phyloP scores from a whole-genome alignment of 2,797 vertebrate species.

The Coluber constrictor region DNA sequence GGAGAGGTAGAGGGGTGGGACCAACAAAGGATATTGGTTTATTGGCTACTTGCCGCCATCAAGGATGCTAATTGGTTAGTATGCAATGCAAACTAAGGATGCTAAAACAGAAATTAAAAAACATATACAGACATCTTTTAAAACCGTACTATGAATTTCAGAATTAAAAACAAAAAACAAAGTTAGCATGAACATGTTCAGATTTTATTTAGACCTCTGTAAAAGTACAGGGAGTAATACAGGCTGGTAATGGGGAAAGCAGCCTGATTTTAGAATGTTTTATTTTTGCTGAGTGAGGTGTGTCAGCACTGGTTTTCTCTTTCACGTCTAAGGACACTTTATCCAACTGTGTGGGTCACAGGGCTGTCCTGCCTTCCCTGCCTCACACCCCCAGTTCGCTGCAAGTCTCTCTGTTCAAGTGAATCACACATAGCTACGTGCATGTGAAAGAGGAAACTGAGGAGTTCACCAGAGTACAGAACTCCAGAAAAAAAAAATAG shows the following conservation, averaged over 20 bases:
- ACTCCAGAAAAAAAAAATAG: neutral
- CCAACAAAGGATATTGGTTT: neutral
- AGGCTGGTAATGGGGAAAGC: neutral
- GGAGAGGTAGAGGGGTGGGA: neutral
- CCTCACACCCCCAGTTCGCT: neutral
- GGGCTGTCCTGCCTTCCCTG: neutral
- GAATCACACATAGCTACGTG: neutral
- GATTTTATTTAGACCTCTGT: neutral
- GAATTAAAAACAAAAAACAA: neutral
- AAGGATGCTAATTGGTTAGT: neutral
- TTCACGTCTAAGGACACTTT: neutral
- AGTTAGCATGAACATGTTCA: neutral
- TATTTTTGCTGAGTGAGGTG: neutral
- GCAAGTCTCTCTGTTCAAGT: neutral
- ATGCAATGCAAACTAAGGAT: neutral
- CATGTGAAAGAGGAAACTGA: neutral
- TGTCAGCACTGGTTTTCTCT: neutral
- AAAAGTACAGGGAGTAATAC: neutral
- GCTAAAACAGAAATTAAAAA: neutral
- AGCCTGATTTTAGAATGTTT: neutral
- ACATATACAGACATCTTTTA: neutral
- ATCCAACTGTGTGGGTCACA: neutral
- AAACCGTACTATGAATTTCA: neutral
- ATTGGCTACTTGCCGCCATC: neutral
- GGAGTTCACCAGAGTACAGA: slow-evolving; percentile 16